phyloP scores from a whole-genome alignment of 2,888 invertebrate species.

The Cheilosia vulpina region DNA sequence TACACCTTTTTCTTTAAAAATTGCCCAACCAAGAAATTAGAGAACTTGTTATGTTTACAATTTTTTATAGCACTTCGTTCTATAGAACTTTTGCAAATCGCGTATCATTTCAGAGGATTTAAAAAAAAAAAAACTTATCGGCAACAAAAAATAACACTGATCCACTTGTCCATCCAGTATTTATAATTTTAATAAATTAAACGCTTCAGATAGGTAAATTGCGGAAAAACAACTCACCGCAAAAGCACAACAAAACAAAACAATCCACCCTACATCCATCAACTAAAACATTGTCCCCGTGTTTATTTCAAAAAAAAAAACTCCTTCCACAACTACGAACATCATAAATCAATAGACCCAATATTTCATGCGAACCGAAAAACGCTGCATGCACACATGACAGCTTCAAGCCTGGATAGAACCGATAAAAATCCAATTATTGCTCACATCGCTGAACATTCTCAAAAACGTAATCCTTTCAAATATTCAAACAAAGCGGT shows the following conservation, averaged over 20 bases:
- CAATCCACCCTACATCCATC: background rate
- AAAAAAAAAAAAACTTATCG: too few relatives aligned
- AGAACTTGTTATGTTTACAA: too few relatives aligned
- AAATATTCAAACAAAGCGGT: background rate
- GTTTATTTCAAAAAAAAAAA: background rate
- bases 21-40: too few relatives aligned
- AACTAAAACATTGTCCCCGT: background rate
- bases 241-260: background rate
- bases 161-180: too few relatives aligned
- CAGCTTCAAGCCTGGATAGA: background rate
- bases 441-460: constrained; percentile 15
- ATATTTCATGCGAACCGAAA: background rate
- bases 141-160: too few relatives aligned
- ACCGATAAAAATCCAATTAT: constrained; percentile 7
- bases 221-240: too few relatives aligned
- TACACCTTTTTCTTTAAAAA: too few relatives aligned
- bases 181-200: too few relatives aligned
- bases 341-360: background rate
- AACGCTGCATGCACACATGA: background rate
- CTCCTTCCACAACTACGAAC: background rate
- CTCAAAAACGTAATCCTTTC: background rate
- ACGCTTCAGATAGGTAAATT: too few relatives aligned
- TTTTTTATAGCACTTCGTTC: too few relatives aligned
- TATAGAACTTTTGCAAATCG: too few relatives aligned
- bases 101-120: too few relatives aligned